These are phyloP conservation scores for Verasper variegatus DNA, from an alignment of 2,113 vertebrate genomes.

Conservation along the genomic window DNA sequence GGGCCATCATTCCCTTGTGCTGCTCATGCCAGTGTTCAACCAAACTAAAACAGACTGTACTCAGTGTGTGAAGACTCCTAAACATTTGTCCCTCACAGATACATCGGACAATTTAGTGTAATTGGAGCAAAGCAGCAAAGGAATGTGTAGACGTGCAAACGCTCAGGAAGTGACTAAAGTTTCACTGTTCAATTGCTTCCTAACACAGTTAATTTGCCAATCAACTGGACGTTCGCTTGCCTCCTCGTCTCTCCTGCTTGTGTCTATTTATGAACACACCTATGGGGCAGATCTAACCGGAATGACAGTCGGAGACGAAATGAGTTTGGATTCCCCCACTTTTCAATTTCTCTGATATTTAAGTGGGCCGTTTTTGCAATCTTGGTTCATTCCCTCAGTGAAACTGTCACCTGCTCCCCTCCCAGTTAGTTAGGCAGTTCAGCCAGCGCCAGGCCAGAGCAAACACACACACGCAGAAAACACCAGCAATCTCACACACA, in stretches of 20 bases:
- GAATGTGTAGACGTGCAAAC: constrained; percentile 26
- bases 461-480: constrained; percentile 32
- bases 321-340: constrained; percentile 79
- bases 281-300: constrained; percentile 68
- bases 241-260: constrained; percentile 50
- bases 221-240: constrained; percentile 67
- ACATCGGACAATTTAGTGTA: neutral
- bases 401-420: constrained; percentile 83
- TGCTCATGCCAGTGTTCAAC: neutral
- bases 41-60: neutral
- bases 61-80: neutral
- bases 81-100: neutral
- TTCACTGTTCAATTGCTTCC: constrained; percentile 54
- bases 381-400: constrained; percentile 81
- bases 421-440: constrained; percentile 71
- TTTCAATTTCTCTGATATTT: constrained; percentile 78
- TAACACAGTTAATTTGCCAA: constrained; percentile 68
- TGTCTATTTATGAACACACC: constrained; percentile 74
- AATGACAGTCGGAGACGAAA: constrained; percentile 76
- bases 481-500: constrained; percentile 45
- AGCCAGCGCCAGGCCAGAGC: constrained; percentile 68
- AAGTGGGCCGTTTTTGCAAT: constrained; percentile 82
- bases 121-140: constrained; percentile 6
- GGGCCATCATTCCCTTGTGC: no score
- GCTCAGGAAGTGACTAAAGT: constrained; percentile 49